Conservation (phyloP, 2,888 invertebrate genomes). For the Tetragnatha montana region DNA sequence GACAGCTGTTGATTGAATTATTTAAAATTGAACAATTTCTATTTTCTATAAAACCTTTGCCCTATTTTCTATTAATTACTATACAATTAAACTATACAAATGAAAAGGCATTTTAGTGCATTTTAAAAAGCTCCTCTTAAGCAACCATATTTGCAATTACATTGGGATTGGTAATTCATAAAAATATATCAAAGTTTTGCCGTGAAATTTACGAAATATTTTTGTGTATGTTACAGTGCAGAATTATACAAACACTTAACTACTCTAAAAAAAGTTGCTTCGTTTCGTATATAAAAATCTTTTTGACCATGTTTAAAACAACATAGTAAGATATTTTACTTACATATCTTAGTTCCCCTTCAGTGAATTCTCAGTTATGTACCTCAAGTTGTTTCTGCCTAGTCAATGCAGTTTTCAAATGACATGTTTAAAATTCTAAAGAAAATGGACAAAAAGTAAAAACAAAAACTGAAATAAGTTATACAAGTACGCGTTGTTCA, state of each 20-base stretch:
- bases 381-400: no score
- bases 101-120: constrained; percentile 47
- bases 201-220: constrained; percentile 51
- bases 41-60: constrained; percentile 18
- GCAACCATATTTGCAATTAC: constrained; percentile 34
- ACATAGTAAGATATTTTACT: constrained; percentile 40
- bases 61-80: constrained; percentile 25
- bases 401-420: no score
- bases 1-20: not conserved
- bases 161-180: constrained; percentile 34
- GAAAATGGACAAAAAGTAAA: no score
- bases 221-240: constrained; percentile 64
- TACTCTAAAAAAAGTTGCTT: constrained; percentile 40
- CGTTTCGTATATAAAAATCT: constrained; percentile 50
- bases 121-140: constrained; percentile 45
- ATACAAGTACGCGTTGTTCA: no score
- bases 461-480: no score
- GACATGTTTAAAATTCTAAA: no score
- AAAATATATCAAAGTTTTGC: constrained; percentile 62
- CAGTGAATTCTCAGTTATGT: not conserved
- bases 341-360: constrained; percentile 2
- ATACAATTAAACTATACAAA: constrained; percentile 16
- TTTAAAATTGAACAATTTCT: constrained; percentile 12
- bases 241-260: constrained; percentile 59
- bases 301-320: constrained; percentile 62